A percentile compares a stretch with the other conserved stretches of the same genome.
Conservation (phyloP, 1,140 invertebrate genomes). For the Panagrolaimus sp. region DNA sequence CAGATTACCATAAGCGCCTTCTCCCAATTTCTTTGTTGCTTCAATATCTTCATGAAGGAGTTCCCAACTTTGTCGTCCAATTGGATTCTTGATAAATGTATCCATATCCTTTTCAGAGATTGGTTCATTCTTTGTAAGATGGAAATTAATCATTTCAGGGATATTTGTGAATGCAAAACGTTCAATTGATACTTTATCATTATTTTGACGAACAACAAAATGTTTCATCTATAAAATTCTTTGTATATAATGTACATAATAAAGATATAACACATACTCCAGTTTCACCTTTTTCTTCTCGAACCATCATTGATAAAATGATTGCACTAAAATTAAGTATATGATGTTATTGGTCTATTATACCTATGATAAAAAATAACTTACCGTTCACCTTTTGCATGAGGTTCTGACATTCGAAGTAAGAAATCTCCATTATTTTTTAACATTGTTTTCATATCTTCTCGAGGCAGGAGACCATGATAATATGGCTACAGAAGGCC, state of each 20-base stretch:
- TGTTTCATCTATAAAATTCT: slow-evolving; percentile 20
- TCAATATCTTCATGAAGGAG: slow-evolving; percentile 30
- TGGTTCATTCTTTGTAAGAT: slow-evolving; percentile 10
- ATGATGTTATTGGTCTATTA: too few species aligned
- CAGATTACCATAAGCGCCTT: background rate
- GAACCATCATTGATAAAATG: slow-evolving; percentile 21
- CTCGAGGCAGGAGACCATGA: background rate
- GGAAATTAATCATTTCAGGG: slow-evolving; percentile 16
- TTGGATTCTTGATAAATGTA: slow-evolving; percentile 7
- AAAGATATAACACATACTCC: slow-evolving; percentile 5
- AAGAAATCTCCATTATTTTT: background rate
- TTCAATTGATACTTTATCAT: slow-evolving; percentile 12
- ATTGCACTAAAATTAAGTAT: too few species aligned
- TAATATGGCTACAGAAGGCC: too few species aligned
- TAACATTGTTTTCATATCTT: background rate
- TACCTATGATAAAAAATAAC: too few species aligned
- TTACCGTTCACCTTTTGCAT: too few species aligned
- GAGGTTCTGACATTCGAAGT: slow-evolving; percentile 2
- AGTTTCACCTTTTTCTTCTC: slow-evolving; percentile 14
- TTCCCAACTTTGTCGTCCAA: slow-evolving; percentile 38
- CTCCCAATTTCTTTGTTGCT: slow-evolving; percentile 25
- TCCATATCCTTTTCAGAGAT: background rate
- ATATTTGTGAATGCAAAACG: slow-evolving; percentile 4
- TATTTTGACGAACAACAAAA: slow-evolving; percentile 8
- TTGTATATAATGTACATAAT: too few species aligned